Evolutionary conservation across 2,113 vertebrate species (phyloP).

Genomic region (Pseudolaguvia tuberculata): DNA sequence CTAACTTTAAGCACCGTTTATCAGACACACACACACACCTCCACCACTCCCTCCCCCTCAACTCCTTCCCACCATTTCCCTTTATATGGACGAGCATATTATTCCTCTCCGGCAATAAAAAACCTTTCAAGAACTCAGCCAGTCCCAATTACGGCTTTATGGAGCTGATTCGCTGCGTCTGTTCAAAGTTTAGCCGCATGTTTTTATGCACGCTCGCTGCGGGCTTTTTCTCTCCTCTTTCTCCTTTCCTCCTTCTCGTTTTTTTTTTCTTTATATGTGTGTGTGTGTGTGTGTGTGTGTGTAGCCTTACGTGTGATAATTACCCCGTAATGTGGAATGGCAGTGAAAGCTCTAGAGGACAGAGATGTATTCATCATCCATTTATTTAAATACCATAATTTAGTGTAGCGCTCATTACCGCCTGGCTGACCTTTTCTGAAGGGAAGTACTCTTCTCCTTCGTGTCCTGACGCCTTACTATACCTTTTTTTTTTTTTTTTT

Average conservation of each 20-base stretch:
- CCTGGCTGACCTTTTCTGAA: slow-evolving; percentile 54
- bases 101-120: slow-evolving; percentile 51
- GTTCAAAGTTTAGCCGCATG: slow-evolving; percentile 48
- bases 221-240: slow-evolving; percentile 18
- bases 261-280: slow-evolving; percentile 35
- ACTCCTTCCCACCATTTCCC: too few species aligned
- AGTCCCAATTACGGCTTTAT: slow-evolving; percentile 49
- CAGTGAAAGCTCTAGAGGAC: slow-evolving; percentile 45
- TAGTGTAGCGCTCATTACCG: slow-evolving; percentile 59
- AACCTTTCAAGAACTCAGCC: slow-evolving; percentile 51
- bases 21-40: slow-evolving; percentile 16
- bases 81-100: slow-evolving; percentile 50
- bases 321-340: slow-evolving; percentile 50
- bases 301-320: slow-evolving; percentile 48
- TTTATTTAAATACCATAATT: slow-evolving; percentile 63
- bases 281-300: slow-evolving; percentile 38
- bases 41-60: too few species aligned
- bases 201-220: slow-evolving; percentile 45
- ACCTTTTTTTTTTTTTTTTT: slow-evolving; percentile 7
- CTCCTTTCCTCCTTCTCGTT: slow-evolving; percentile 9
- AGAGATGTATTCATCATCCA: slow-evolving; percentile 54
- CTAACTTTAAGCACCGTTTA: slow-evolving; percentile 46
- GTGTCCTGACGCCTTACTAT: neutral
- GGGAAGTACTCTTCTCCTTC: slow-evolving; percentile 42
- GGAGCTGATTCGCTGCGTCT: slow-evolving; percentile 41